Evolutionary conservation across 1,140 invertebrate species (phyloP).

Genomic region (Steinernema feltiae): DNA sequence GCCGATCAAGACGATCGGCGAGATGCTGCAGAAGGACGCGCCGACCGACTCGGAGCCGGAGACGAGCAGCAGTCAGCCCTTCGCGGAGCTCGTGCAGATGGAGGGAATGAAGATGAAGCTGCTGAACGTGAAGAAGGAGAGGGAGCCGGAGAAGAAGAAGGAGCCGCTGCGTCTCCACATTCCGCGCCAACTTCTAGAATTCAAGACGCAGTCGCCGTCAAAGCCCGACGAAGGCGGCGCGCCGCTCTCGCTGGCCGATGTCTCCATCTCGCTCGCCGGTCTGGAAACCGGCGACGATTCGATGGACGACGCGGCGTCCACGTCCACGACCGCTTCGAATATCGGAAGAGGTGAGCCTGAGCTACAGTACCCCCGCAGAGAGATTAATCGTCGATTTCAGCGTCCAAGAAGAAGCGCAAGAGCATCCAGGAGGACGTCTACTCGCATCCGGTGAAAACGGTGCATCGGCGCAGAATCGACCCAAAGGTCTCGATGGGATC

Average conservation of each 20-base stretch:
- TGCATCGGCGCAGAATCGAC: constrained; percentile 87
- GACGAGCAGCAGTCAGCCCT: neutral
- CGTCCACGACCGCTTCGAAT: neutral
- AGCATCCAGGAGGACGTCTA: neutral
- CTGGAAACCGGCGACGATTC: constrained; percentile 62
- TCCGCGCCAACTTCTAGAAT: neutral
- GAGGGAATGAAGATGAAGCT: constrained; percentile 37
- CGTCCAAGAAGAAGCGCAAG: constrained; percentile 55
- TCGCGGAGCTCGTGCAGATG: constrained; percentile 14
- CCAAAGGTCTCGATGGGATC: constrained; percentile 88
- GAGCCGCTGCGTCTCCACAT: neutral
- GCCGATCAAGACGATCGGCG: constrained; percentile 58
- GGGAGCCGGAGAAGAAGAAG: constrained; percentile 57
- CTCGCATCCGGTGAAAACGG: constrained; percentile 63
- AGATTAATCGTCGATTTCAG: constrained; percentile 61
- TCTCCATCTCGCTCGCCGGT: neutral
- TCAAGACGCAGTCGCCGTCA: neutral
- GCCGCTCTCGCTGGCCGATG: constrained; percentile 10
- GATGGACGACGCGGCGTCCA: neutral
- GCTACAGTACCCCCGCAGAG: neutral
- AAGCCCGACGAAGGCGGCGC: constrained; percentile 9
- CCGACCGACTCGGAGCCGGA: neutral
- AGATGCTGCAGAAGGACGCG: constrained; percentile 12
- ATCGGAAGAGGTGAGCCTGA: neutral
- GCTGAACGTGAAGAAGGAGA: constrained; percentile 68